A percentile compares a stretch with the other conserved stretches of the same genome.
Evolutionary conservation across 1,140 invertebrate species (phyloP).

Genomic region (Scaptomyza hsui): DNA sequence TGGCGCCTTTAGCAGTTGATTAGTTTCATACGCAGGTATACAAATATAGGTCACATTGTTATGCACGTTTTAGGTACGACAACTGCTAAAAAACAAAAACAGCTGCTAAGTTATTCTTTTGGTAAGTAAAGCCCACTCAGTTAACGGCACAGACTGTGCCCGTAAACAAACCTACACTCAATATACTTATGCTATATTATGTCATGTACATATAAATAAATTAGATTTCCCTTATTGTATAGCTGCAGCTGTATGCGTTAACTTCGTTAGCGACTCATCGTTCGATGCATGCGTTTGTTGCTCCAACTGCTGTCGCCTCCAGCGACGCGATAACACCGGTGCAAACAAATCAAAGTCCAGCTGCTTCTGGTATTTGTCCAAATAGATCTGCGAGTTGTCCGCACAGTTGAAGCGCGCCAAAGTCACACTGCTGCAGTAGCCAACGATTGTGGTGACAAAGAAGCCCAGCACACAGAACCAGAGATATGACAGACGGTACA

Average conservation of each 20-base stretch:
- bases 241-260: slow-evolving; percentile 30
- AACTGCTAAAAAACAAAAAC: slow-evolving; percentile 19
- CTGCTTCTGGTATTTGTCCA: slow-evolving; percentile 56
- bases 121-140: slow-evolving; percentile 8
- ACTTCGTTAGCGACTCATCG: slow-evolving; percentile 59
- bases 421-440: slow-evolving; percentile 86
- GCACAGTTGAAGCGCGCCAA: slow-evolving; percentile 59
- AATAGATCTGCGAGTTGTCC: slow-evolving; percentile 73
- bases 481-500: slow-evolving; percentile 91
- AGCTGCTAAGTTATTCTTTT: slow-evolving; percentile 22
- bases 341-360: slow-evolving; percentile 87
- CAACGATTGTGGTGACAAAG: slow-evolving; percentile 87
- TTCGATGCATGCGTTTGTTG: slow-evolving; percentile 3
- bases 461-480: slow-evolving; percentile 92
- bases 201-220: slow-evolving; percentile 25
- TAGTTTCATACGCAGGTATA: slow-evolving; percentile 63
- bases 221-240: slow-evolving; percentile 34
- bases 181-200: slow-evolving; percentile 15
- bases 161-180: too few relatives aligned
- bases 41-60: slow-evolving; percentile 75
- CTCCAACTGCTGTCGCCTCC: slow-evolving; percentile 44
- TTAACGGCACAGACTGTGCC: background rate
- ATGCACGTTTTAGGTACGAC: slow-evolving; percentile 70
- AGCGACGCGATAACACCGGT: slow-evolving; percentile 85
- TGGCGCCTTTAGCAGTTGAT: slow-evolving; percentile 31